Percentiles rank a stretch among this genome's conserved stretches.
Evolutionary conservation across 2,797 vertebrate genomes (phyloP).

Genomic region (Tamandua tetradactyla): DNA sequence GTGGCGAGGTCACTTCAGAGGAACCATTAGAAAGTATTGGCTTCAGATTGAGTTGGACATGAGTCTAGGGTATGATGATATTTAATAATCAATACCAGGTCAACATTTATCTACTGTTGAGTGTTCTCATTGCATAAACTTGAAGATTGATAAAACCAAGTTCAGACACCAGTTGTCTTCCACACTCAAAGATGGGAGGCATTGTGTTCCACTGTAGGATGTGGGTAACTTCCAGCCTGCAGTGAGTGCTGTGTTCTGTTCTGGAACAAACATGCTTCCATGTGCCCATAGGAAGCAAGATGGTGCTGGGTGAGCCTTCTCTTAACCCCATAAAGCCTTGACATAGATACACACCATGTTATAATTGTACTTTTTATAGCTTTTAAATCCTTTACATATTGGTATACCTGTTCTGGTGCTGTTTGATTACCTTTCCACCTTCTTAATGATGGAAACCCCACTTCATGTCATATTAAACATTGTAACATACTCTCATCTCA

Average conservation of each 20-base stretch:
- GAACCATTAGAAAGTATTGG: background rate
- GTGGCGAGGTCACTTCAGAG: background rate
- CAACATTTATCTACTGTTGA: background rate
- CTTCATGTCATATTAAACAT: background rate
- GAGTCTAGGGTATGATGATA: background rate
- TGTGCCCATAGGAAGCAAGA: background rate
- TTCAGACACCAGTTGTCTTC: background rate
- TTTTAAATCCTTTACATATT: background rate
- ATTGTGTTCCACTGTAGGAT: background rate
- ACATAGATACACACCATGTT: background rate
- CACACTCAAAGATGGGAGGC: background rate
- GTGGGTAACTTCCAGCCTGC: background rate
- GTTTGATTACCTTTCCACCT: background rate
- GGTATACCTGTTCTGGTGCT: background rate
- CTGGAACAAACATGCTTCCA: background rate
- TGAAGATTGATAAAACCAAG: background rate
- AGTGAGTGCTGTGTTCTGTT: rapidly evolving
- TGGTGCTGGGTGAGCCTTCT: background rate
- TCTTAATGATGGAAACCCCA: background rate
- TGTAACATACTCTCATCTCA: background rate
- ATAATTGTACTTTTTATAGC: background rate
- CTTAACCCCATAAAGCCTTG: background rate
- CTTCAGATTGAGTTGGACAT: background rate
- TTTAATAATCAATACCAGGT: background rate
- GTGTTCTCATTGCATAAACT: background rate